These are phyloP conservation scores for Zeus faber DNA, from an alignment of 2,113 vertebrate genomes.

Conservation along the genomic window DNA sequence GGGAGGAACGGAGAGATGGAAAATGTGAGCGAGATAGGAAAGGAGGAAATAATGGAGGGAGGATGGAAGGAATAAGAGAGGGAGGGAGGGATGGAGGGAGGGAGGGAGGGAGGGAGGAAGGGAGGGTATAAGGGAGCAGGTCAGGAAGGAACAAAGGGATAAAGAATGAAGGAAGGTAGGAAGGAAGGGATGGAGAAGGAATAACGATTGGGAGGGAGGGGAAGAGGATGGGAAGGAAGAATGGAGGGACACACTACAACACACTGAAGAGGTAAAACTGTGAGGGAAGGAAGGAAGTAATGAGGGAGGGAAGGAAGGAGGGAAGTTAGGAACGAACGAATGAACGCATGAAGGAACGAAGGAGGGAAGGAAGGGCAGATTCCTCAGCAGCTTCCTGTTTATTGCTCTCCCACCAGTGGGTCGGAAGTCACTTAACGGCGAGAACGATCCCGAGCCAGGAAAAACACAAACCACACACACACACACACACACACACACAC, in stretches of 20 bases:
- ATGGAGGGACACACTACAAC: too few species aligned
- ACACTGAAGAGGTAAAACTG: background rate
- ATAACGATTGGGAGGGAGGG: background rate
- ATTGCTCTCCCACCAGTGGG: too few species aligned
- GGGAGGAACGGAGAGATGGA: background rate
- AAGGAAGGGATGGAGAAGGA: background rate
- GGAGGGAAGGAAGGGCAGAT: background rate
- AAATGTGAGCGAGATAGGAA: too few species aligned
- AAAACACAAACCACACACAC: too few species aligned
- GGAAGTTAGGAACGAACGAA: background rate
- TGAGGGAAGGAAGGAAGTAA: background rate
- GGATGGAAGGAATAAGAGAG: background rate
- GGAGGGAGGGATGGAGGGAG: too few species aligned
- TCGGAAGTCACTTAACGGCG: too few species aligned
- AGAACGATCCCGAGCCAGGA: too few species aligned
- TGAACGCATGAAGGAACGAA: background rate
- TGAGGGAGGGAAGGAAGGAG: background rate
- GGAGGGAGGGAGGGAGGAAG: background rate
- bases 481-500: too few species aligned
- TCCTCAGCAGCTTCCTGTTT: too few species aligned
- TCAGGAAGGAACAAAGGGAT: background rate
- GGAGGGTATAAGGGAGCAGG: background rate
- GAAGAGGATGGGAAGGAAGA: background rate
- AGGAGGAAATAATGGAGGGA: background rate
- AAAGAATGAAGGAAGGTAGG: background rate